Conservation (phyloP, 2,113 vertebrate genomes). For the Pelusios castaneus region DNA sequence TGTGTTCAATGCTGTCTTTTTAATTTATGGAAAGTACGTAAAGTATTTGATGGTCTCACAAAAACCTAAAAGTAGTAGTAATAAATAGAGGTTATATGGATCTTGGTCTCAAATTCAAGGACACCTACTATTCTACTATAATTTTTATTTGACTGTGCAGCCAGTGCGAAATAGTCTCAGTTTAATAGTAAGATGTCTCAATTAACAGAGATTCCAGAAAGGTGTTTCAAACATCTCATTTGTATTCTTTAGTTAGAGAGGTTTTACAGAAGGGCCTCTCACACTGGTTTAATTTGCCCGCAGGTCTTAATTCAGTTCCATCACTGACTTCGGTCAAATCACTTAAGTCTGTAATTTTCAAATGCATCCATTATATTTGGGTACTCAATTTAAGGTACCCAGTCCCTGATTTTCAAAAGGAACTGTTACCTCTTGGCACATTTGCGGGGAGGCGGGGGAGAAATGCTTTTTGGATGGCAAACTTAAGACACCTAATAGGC, state of each 20-base stretch:
- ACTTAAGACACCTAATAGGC: too few relatives aligned
- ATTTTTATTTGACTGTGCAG: not conserved
- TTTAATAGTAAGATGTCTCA: not conserved
- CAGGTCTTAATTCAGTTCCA: not conserved
- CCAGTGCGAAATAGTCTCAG: not conserved
- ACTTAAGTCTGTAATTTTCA: not conserved
- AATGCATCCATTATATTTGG: not conserved
- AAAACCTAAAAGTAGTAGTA: not conserved
- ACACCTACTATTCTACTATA: not conserved
- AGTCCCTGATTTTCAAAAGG: fast-evolving
- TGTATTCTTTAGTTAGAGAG: not conserved
- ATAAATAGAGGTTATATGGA: not conserved
- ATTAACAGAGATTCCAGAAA: not conserved
- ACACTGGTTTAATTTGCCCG: not conserved
- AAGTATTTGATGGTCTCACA: not conserved
- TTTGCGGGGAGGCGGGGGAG: not conserved
- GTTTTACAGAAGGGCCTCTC: not conserved
- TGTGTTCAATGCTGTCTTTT: not conserved
- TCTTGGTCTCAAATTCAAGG: not conserved
- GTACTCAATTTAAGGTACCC: not conserved
- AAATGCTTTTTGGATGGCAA: too few relatives aligned
- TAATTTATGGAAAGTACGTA: not conserved
- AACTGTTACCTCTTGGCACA: not conserved
- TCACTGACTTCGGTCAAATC: not conserved
- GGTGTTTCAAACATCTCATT: not conserved